Percentiles rank a stretch among this genome's conserved stretches.
Conservation (phyloP, 1,140 invertebrate genomes). For the Bombus haemorrhoidalis region DNA sequence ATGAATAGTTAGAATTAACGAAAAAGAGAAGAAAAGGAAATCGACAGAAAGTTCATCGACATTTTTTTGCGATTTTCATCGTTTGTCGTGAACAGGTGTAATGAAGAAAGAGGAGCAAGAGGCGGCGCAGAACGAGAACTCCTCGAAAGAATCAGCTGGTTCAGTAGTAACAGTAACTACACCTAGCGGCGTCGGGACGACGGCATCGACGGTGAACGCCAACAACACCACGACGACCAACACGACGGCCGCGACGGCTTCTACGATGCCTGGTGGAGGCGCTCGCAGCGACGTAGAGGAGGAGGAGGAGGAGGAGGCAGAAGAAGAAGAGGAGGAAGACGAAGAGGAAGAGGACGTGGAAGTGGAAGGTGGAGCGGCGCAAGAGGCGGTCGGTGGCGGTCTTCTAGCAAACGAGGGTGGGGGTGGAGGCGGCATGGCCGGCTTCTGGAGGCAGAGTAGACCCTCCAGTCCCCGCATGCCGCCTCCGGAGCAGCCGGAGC, state of each 20-base stretch:
- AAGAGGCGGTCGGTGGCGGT: slow-evolving; percentile 80
- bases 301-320: slow-evolving; percentile 65
- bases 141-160: slow-evolving; percentile 37
- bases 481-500: slow-evolving; percentile 83
- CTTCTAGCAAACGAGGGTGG: slow-evolving; percentile 82
- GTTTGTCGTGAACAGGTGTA: slow-evolving; percentile 9
- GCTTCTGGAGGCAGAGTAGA: slow-evolving; percentile 84
- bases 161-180: slow-evolving; percentile 59
- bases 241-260: slow-evolving; percentile 61
- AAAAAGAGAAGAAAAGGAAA: too few species aligned
- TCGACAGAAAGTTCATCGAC: background rate
- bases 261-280: slow-evolving; percentile 56
- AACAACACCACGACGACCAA: slow-evolving; percentile 19
- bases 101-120: slow-evolving; percentile 77
- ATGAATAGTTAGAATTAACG: background rate
- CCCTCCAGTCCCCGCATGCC: slow-evolving; percentile 83
- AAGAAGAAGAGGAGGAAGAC: slow-evolving; percentile 56
- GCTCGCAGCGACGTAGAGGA: slow-evolving; percentile 70
- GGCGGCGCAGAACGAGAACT: slow-evolving; percentile 78
- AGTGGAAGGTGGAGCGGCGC: slow-evolving; percentile 71
- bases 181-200: slow-evolving; percentile 61
- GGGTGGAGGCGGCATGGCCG: slow-evolving; percentile 82
- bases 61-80: too few species aligned
- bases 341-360: slow-evolving; percentile 62
- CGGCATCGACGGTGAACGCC: slow-evolving; percentile 48